phyloP scores from a whole-genome alignment of 92 coral and sea anemone species.

The Phymanthus crucifer region DNA sequence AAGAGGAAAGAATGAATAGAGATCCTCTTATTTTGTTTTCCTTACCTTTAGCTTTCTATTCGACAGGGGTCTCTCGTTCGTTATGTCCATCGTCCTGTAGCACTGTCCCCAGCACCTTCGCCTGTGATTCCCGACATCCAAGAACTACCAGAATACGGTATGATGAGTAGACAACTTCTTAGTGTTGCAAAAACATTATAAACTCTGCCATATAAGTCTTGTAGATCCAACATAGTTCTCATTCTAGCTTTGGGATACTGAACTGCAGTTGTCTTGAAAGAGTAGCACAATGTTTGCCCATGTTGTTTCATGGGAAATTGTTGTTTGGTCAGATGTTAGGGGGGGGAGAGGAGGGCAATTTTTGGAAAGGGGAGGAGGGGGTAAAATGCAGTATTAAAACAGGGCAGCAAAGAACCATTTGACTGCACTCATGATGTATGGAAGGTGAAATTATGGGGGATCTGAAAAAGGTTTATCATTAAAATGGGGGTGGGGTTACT shows the following conservation, averaged over 20 bases:
- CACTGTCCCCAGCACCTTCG: slow-evolving; percentile 65
- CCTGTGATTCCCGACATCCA: slow-evolving; percentile 48
- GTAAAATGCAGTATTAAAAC: not conserved
- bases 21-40: not conserved
- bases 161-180: not conserved
- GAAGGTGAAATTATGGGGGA: not conserved
- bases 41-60: not conserved
- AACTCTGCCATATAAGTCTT: no score
- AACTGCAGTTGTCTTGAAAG: no score
- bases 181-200: not conserved
- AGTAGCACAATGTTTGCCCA: no score
- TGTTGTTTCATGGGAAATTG: no score
- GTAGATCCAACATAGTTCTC: no score
- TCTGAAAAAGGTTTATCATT: no score
- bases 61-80: slow-evolving; percentile 20
- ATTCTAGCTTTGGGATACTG: no score
- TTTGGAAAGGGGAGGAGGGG: not conserved
- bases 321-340: not conserved
- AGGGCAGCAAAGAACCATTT: not conserved
- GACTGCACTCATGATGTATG: no score
- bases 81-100: slow-evolving; percentile 53
- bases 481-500: no score
- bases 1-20: not conserved
- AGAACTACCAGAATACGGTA: slow-evolving; percentile 69
- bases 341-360: not conserved